phyloP scores from a whole-genome alignment of 2,797 vertebrate genomes.

The Sarcophilus harrisii region DNA sequence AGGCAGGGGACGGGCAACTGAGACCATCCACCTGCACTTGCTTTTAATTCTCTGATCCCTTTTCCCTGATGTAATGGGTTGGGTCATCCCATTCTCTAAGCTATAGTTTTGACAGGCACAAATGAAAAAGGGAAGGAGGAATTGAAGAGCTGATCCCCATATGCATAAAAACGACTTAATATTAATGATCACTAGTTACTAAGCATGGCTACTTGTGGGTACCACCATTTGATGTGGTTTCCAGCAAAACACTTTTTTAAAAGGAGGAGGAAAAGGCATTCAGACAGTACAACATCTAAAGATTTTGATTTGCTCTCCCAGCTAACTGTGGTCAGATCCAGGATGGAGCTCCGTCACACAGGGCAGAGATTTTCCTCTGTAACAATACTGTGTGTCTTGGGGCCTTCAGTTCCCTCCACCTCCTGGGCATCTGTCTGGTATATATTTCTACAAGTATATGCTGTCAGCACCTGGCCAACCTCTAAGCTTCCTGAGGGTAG shows the following conservation, averaged over 20 bases:
- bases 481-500: not conserved
- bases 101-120: not conserved
- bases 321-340: not conserved
- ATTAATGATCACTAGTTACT: not conserved
- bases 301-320: not conserved
- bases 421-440: not conserved
- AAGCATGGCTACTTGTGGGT: not conserved
- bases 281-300: not conserved
- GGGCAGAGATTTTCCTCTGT: not conserved
- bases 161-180: not conserved
- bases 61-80: not conserved
- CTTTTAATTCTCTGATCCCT: slow-evolving; percentile 9
- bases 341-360: not conserved
- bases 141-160: not conserved
- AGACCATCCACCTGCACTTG: not conserved
- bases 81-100: not conserved
- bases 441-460: not conserved
- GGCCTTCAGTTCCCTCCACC: not conserved
- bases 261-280: not conserved
- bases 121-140: not conserved
- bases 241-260: not conserved
- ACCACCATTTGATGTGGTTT: not conserved
- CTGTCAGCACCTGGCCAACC: not conserved
- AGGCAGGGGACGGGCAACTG: not conserved
- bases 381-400: not conserved